A percentile compares a stretch with the other conserved stretches of the same genome.
Evolutionary conservation across 2,113 vertebrate genomes (phyloP).

Genomic region (Chelonoidis abingdonii): DNA sequence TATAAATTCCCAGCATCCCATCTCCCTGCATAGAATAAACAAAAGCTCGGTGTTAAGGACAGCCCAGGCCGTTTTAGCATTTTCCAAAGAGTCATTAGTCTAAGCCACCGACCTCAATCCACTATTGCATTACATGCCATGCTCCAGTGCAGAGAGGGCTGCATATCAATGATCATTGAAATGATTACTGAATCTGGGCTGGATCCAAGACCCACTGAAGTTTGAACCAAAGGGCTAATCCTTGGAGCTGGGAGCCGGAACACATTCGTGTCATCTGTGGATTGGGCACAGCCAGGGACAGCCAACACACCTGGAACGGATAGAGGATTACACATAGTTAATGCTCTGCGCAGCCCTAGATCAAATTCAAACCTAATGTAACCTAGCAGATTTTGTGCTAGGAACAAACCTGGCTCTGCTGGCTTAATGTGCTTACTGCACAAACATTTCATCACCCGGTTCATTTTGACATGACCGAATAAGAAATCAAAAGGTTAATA

Average conservation of each 20-base stretch:
- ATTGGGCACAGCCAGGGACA: not conserved
- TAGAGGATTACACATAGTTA: constrained; percentile 3
- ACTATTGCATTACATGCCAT: constrained; percentile 19
- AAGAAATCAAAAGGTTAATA: constrained; percentile 5
- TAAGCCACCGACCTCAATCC: constrained; percentile 49
- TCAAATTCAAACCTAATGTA: not conserved
- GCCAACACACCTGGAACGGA: not conserved
- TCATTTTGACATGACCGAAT: constrained; percentile 52
- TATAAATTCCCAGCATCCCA: not conserved
- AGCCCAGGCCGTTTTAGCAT: constrained; percentile 42
- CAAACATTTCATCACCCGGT: not conserved
- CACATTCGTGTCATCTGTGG: not conserved
- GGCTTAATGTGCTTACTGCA: constrained; percentile 36
- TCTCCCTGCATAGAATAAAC: constrained; percentile 10
- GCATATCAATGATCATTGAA: constrained; percentile 22
- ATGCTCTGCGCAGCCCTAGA: not conserved
- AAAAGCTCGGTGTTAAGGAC: constrained; percentile 53
- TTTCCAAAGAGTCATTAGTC: constrained; percentile 47
- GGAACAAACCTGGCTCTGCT: constrained; percentile 27
- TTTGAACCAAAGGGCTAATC: not conserved
- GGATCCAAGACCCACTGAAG: not conserved
- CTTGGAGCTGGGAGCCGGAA: not conserved
- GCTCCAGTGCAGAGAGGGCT: constrained; percentile 17
- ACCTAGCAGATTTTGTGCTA: constrained; percentile 15
- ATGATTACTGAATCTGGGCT: not conserved